These are phyloP conservation scores for Lepidurus couesii DNA, from an alignment of 1,140 invertebrate species.

Conservation along the genomic window DNA sequence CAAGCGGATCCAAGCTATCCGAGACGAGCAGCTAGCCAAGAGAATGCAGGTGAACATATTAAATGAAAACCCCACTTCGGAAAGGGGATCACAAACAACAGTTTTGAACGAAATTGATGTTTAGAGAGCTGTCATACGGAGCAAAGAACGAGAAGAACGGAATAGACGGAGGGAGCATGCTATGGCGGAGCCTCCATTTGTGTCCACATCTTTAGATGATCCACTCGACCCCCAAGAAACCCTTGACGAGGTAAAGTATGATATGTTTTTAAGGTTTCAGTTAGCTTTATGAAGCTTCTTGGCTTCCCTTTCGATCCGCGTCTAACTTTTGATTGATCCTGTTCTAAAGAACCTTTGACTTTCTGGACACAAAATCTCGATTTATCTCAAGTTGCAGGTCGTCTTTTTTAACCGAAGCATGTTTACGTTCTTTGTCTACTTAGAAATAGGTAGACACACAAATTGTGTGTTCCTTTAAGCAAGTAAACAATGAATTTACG, in stretches of 20 bases:
- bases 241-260: neutral
- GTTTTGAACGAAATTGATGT: neutral
- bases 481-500: too few relatives aligned
- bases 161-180: constrained; percentile 33
- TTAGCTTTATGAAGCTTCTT: neutral
- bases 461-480: too few relatives aligned
- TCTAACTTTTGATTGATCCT: neutral
- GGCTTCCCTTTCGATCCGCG: neutral
- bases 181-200: neutral
- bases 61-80: constrained; percentile 37
- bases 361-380: too few relatives aligned
- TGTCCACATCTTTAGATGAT: neutral
- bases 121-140: neutral
- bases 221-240: constrained; percentile 4
- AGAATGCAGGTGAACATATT: constrained; percentile 42
- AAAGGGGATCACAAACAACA: neutral
- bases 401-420: too few relatives aligned
- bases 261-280: neutral
- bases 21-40: constrained; percentile 42
- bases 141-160: constrained; percentile 30
- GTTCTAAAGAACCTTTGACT: too few relatives aligned
- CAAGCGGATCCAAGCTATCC: constrained; percentile 42
- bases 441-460: too few relatives aligned
- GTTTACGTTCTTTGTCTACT: too few relatives aligned
- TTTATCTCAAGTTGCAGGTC: too few relatives aligned